Evolutionary conservation across 2,113 vertebrate genomes (phyloP).

Genomic region (Ceyx margarethae): DNA sequence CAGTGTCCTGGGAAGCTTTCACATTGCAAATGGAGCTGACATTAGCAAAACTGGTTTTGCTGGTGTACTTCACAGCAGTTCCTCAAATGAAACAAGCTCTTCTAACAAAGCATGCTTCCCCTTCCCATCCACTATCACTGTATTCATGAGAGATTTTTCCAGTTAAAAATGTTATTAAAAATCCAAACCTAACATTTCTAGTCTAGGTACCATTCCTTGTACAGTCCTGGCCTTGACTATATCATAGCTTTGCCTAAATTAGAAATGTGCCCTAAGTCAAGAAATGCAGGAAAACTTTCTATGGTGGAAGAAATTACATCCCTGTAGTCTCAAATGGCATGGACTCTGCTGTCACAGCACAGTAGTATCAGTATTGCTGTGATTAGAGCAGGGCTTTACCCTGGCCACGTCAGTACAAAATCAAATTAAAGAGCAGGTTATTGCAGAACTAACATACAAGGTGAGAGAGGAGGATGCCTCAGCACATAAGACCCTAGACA

Average conservation of each 20-base stretch:
- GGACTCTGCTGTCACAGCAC: background rate
- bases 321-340: background rate
- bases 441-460: rapidly evolving
- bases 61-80: background rate
- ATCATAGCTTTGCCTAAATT: background rate
- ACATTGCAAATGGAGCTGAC: background rate
- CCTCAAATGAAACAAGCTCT: background rate
- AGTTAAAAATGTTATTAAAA: background rate
- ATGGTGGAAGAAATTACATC: background rate
- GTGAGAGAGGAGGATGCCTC: background rate
- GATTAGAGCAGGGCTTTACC: background rate
- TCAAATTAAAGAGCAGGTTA: background rate
- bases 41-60: constrained; percentile 9
- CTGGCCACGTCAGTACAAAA: background rate
- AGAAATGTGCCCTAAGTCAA: background rate
- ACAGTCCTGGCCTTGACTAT: background rate
- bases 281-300: background rate
- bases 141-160: background rate
- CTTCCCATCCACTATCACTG: background rate
- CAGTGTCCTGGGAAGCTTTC: background rate
- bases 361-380: background rate
- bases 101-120: background rate
- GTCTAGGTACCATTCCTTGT: background rate
- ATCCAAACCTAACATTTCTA: background rate
- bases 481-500: background rate